Evolutionary conservation across 92 coral and sea anemone species (phyloP), one percentile per base, ranked within the genome.

Genomic region (Meandrina meandrites): DNA sequence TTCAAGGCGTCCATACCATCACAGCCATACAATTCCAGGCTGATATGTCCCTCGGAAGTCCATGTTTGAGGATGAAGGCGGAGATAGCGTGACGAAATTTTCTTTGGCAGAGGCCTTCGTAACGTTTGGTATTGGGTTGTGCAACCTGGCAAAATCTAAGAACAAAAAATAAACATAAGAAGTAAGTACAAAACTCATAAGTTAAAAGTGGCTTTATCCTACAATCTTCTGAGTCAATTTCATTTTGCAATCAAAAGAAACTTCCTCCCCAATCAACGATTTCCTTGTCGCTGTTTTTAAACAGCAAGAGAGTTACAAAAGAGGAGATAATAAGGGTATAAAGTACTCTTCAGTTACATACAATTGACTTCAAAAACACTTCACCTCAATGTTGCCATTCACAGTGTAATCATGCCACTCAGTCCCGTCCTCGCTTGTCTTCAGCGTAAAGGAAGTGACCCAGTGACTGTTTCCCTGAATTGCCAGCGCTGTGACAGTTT

Each of bases 1-100:
- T n/a, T n/a, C n/a, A n/a, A n/a, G n/a, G n/a, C n/a, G n/a, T n/a
- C n/a, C n/a, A n/a, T 69, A 89, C 91, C 78, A 34, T 89, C 88
- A 68, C 74, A 89, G 22, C 91, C 91, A 79, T 89, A 89, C 30
- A 89, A 73, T 42, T 89, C 91, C 77, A 86, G 12, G 75, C 84
- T 78, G 36, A 86, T 71, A 8, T 64, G 31, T 36, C 6, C 15
- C 4, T 15, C 30, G 18, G 34, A 1, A 12, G 48, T 8, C 81
- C 81, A 68, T 0, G 83, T 86, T 47, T 51, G 51, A 14, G 84
- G 78, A 79, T 64, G 84, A 17, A 86, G 51, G 22, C 89, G 58
- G 30, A 86, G 31, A 73, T 78, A 86, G 78, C 89, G 89, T 62
- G 89, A 79, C 32, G 69, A 53, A 28, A 86, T 78, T 1, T 86